phyloP scores from a whole-genome alignment of 2,888 invertebrate genomes.

The Trachelus tabidus region DNA sequence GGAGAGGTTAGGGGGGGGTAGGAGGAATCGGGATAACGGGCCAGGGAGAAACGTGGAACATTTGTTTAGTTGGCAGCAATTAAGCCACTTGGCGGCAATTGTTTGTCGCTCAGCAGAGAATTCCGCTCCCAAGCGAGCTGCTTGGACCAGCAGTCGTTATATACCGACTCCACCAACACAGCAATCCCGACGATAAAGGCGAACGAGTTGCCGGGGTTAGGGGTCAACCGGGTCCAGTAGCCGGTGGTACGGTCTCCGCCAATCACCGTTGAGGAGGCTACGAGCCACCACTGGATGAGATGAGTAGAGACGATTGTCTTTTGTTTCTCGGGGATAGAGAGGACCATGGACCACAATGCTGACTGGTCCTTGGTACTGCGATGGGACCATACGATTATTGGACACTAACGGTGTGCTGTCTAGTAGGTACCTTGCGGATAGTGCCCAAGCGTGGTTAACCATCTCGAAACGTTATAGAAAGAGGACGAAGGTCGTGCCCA shows the following conservation, averaged over 20 bases:
- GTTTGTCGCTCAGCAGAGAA: slow-evolving; percentile 66
- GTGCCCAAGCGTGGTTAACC: not conserved
- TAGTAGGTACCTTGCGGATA: not conserved
- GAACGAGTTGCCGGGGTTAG: slow-evolving; percentile 62
- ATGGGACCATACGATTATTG: not conserved
- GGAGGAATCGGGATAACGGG: not conserved
- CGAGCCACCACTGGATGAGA: not conserved
- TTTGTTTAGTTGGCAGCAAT: slow-evolving; percentile 67
- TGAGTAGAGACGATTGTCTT: slow-evolving; percentile 39
- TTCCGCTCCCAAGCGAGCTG: slow-evolving; percentile 59
- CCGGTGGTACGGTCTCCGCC: slow-evolving; percentile 38
- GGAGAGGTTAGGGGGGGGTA: not conserved
- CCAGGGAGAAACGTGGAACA: slow-evolving; percentile 51
- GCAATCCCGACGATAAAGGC: slow-evolving; percentile 61
- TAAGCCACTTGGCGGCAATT: slow-evolving; percentile 67
- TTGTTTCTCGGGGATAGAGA: slow-evolving; percentile 1
- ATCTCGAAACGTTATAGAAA: not conserved
- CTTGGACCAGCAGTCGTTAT: not conserved
- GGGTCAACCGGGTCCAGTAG: slow-evolving; percentile 63
- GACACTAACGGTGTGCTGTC: not conserved
- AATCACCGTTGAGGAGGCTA: not conserved
- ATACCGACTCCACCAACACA: slow-evolving; percentile 52
- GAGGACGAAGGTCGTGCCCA: not conserved
- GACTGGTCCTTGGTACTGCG: not conserved
- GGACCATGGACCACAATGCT: not conserved